Conservation (phyloP, 2,888 invertebrate species). For the Cylindroiulus punctatus region DNA sequence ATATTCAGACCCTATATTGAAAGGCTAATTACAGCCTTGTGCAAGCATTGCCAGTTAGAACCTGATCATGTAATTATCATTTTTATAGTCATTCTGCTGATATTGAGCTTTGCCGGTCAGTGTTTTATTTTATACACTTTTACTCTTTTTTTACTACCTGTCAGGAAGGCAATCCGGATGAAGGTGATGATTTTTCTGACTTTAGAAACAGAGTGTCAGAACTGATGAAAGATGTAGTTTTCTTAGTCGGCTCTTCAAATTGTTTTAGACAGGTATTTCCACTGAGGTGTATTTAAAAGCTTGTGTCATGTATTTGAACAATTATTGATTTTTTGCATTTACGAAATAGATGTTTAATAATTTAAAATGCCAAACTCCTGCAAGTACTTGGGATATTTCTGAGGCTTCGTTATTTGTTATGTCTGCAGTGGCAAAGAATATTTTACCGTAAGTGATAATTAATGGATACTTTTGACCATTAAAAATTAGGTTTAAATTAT, state of each 20-base stretch:
- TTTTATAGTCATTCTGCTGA: too few species aligned
- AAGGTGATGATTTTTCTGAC: slow-evolving; percentile 84
- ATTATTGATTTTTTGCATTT: slow-evolving; percentile 44
- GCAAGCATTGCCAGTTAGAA: slow-evolving; percentile 95
- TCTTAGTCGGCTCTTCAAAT: slow-evolving; percentile 91
- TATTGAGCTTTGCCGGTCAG: too few species aligned
- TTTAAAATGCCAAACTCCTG: slow-evolving; percentile 74
- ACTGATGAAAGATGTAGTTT: slow-evolving; percentile 94
- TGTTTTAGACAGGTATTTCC: slow-evolving; percentile 87
- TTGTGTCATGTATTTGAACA: slow-evolving; percentile 53
- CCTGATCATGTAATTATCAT: slow-evolving; percentile 80
- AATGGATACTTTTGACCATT: background rate
- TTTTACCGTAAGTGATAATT: slow-evolving; percentile 81
- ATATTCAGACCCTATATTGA: slow-evolving; percentile 91
- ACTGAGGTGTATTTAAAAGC: background rate
- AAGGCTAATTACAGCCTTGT: slow-evolving; percentile 86
- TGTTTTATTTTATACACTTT: too few species aligned
- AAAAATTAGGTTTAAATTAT: background rate
- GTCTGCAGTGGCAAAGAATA: slow-evolving; percentile 94
- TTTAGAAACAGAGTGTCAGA: slow-evolving; percentile 89
- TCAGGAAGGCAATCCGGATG: slow-evolving; percentile 81
- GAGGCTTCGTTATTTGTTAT: slow-evolving; percentile 95
- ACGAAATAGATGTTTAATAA: slow-evolving; percentile 68
- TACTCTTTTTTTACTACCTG: slow-evolving; percentile 19
- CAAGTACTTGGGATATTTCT: slow-evolving; percentile 86